A percentile compares a stretch with the other conserved stretches of the same genome.
phyloP scores from a whole-genome alignment of 2,113 vertebrate genomes.

The Eolophus roseicapilla region DNA sequence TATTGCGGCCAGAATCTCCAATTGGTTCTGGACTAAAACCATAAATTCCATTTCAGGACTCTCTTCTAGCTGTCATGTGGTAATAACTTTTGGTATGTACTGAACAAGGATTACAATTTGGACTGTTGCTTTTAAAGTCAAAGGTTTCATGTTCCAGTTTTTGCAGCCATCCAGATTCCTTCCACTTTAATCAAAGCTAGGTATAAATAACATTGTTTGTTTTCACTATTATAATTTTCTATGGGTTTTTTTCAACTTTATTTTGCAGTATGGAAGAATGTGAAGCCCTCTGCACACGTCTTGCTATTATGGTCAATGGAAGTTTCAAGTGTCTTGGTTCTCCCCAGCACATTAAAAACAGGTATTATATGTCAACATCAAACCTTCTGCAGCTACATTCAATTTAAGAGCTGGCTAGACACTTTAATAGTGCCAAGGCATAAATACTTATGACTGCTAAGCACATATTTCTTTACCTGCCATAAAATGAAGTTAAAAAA shows the following conservation, averaged over 20 bases:
- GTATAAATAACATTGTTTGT: neutral
- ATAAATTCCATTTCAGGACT: neutral
- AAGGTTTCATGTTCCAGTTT: neutral
- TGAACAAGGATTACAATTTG: neutral
- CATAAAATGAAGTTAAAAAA: neutral
- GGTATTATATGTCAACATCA: constrained; percentile 60
- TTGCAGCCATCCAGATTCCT: neutral
- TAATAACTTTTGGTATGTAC: neutral
- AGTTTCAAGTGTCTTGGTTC: constrained; percentile 88
- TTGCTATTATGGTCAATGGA: constrained; percentile 90
- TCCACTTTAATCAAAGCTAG: neutral
- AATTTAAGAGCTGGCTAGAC: neutral
- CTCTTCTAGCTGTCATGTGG: neutral
- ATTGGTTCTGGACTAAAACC: neutral
- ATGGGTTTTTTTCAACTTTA: neutral
- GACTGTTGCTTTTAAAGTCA: neutral
- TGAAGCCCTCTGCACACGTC: constrained; percentile 85
- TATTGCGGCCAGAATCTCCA: neutral
- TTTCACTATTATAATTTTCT: neutral
- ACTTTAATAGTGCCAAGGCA: neutral
- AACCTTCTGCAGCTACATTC: neutral
- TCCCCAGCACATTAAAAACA: constrained; percentile 90
- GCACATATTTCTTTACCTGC: neutral
- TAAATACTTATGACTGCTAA: neutral
- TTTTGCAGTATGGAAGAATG: constrained; percentile 88